Evolutionary conservation across 2,888 invertebrate genomes (phyloP).

Genomic region (Xanthia togata): DNA sequence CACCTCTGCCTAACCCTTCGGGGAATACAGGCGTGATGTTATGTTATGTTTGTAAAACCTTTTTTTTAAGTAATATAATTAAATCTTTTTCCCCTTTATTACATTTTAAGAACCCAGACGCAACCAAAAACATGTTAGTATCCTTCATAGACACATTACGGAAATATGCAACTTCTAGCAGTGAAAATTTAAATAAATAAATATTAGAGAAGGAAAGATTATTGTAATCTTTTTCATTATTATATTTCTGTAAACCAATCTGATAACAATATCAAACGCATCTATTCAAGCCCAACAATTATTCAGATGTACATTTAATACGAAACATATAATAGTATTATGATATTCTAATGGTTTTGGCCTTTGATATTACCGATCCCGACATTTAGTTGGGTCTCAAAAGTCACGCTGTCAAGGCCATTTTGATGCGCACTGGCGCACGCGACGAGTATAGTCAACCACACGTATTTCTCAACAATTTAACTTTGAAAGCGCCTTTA

Average conservation of each 20-base stretch:
- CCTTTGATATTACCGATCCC: slow-evolving; percentile 81
- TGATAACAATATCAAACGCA: background rate
- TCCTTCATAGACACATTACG: too few relatives aligned
- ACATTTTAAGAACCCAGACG: background rate
- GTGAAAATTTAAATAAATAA: background rate
- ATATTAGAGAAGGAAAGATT: background rate
- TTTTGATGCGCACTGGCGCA: slow-evolving; percentile 46
- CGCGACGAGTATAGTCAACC: slow-evolving; percentile 53
- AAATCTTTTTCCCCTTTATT: background rate
- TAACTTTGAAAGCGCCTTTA: background rate
- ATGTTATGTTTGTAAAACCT: too few relatives aligned
- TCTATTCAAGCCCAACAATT: slow-evolving; percentile 18
- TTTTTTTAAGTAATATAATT: too few relatives aligned
- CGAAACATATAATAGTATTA: slow-evolving; percentile 77
- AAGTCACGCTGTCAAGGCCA: slow-evolving; percentile 87
- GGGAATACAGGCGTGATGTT: too few relatives aligned
- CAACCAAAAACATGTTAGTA: background rate
- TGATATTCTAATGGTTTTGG: slow-evolving; percentile 78
- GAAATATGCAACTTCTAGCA: background rate
- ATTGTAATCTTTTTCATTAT: background rate
- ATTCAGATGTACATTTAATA: slow-evolving; percentile 61
- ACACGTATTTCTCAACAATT: background rate
- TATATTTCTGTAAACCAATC: background rate
- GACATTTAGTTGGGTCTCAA: slow-evolving; percentile 81
- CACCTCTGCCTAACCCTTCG: too few relatives aligned